These are phyloP conservation scores for Diglossa cyanea DNA, from an alignment of 2,797 vertebrate species.

Conservation along the genomic window DNA sequence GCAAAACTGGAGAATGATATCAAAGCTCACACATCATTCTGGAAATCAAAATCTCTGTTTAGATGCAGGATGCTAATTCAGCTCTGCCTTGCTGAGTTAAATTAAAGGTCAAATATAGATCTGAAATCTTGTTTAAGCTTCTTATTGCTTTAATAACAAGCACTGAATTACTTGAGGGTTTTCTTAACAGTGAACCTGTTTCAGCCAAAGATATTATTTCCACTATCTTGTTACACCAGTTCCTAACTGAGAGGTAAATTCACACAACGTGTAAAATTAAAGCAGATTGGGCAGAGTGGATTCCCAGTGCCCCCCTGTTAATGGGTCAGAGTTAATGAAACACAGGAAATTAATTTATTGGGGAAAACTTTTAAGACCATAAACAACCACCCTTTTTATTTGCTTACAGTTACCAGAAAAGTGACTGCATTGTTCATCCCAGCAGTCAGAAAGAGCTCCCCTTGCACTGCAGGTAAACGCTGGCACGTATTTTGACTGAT, in stretches of 20 bases:
- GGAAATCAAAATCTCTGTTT: conserved; percentile 16
- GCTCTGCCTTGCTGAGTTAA: background rate
- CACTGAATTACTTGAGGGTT: background rate
- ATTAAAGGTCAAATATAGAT: conserved; percentile 51
- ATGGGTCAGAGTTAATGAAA: background rate
- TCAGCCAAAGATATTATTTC: background rate
- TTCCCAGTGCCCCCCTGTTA: background rate
- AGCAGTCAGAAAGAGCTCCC: background rate
- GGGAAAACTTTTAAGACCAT: background rate
- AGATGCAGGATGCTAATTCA: background rate
- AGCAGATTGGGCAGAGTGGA: background rate
- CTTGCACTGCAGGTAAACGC: background rate
- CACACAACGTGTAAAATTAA: background rate
- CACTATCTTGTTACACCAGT: background rate
- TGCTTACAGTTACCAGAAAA: background rate
- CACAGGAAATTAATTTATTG: conserved; percentile 19
- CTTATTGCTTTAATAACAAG: background rate
- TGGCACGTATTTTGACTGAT: background rate
- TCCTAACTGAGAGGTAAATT: background rate
- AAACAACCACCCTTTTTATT: background rate
- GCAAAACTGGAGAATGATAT: background rate
- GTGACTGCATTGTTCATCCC: background rate
- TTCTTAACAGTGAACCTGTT: background rate
- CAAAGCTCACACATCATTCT: background rate
- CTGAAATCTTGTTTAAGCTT: conserved; percentile 27